These are phyloP conservation scores for Sorex araneus DNA, from an alignment of 2,113 vertebrate species.

Conservation along the genomic window DNA sequence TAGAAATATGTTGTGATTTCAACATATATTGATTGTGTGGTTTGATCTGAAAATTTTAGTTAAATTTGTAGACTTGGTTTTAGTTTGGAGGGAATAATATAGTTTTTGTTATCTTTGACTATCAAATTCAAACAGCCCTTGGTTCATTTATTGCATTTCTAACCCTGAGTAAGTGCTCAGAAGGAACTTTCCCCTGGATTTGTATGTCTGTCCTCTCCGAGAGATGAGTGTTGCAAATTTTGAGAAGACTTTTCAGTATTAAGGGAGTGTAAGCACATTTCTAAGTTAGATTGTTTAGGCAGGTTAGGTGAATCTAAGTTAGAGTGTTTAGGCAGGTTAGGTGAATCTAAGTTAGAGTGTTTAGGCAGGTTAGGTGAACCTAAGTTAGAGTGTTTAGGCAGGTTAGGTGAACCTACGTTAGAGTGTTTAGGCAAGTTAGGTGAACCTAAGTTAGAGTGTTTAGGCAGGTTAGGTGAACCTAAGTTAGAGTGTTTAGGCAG, in stretches of 20 bases:
- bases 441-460: no score
- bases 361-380: neutral
- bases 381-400: no score
- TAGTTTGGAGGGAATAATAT: conserved; percentile 36
- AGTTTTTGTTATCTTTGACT: neutral
- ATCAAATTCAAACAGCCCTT: no score
- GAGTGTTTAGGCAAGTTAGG: neutral
- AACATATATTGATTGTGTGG: neutral
- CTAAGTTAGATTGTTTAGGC: neutral
- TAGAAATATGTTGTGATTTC: neutral
- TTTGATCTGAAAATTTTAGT: conserved; percentile 2
- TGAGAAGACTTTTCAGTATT: neutral
- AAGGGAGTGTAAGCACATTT: neutral
- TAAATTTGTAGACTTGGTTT: conserved; percentile 23
- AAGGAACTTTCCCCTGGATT: neutral
- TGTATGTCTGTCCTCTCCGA: neutral
- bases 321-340: neutral
- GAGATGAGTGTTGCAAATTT: conserved; percentile 23
- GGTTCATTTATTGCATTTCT: neutral
- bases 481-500: no score
- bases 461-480: neutral
- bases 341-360: no score
- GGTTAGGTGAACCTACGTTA: neutral
- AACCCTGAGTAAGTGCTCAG: neutral
- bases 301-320: no score